Base-by-base conservation (phyloP, 1,140 invertebrate genomes). In the Bombus balteatus region DNA sequence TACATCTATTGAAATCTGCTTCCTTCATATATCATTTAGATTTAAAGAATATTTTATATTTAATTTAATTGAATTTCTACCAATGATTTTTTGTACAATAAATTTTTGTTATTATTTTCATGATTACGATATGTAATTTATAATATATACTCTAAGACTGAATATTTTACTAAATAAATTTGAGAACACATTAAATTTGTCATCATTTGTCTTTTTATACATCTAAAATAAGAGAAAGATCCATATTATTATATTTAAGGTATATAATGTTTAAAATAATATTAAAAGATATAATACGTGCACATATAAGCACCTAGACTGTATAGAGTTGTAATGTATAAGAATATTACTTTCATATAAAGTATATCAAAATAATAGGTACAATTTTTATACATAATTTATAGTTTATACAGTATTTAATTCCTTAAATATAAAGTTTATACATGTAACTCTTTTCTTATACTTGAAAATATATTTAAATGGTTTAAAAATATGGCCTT, bases 131-230 rank as follows among this genome's bases (percentile, higher is more conserved):
- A 57, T 57, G 37, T 34, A 78, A 77, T 83, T 34, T 78, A 76
- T 47, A 66, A 34, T 66, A 83, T 62, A 59, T 73, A 8, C 18
- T 47, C 57, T 70, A 84, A 86, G 80, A 76, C 78, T 86, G 80
- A 81, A 86, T 86, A 81, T 75, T 83, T 66, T 41, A 57, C 25
- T 62, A 53, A 43, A 71, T 81, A 65, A 81, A 84, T 18, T 59
- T 39, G 28, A 70, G 39, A 78, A 34, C 59, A 43, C 70, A 83
- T 83, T 39, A 34, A 70, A 70, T 78, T 70, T 78, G 28, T 25
- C 22, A 78, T 57, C 22, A 22, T 62, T 9, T 72, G 32, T 28
- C 28, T n/a, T 22, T 79, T 71, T 80, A 80, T 32, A 37, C 32
- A 37, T 62, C 25, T 79, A 32, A 86, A 82, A 53, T 71, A 83